A percentile compares a stretch with the other conserved stretches of the same genome.
Conservation (phyloP, 2,888 invertebrate genomes). For the Disparrhopalites patrizii region DNA sequence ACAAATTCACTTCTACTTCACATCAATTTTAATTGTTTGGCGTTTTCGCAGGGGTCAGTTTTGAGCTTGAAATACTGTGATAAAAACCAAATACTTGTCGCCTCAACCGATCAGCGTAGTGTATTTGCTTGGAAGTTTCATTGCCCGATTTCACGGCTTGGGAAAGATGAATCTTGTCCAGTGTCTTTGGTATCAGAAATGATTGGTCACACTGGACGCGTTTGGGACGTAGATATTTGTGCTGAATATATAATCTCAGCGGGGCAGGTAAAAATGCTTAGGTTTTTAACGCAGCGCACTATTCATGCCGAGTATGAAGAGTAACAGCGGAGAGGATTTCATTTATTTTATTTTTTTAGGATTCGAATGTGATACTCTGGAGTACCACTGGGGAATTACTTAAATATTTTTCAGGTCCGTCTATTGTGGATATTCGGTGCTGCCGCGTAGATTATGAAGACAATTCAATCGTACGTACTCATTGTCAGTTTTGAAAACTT, state of each 20-base stretch:
- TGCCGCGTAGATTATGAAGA: not conserved
- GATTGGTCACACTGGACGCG: slow-evolving; percentile 20
- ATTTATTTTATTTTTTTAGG: slow-evolving; percentile 4
- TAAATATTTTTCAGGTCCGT: slow-evolving; percentile 10
- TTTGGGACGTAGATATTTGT: slow-evolving; percentile 16
- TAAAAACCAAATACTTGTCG: slow-evolving; percentile 12
- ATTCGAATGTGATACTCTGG: slow-evolving; percentile 13
- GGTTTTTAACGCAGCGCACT: too few relatives aligned
- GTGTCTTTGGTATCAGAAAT: slow-evolving; percentile 10
- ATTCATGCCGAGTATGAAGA: too few relatives aligned
- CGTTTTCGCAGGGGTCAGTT: slow-evolving; percentile 20
- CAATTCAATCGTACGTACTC: slow-evolving; percentile 1
- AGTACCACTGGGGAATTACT: not conserved
- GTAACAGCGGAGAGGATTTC: too few relatives aligned
- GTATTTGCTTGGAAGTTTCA: slow-evolving; percentile 24
- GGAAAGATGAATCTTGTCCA: too few relatives aligned
- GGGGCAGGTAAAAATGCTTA: slow-evolving; percentile 18
- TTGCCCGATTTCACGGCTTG: too few relatives aligned
- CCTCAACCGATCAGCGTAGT: slow-evolving; percentile 21
- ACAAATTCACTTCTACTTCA: not conserved
- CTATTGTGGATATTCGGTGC: slow-evolving; percentile 11
- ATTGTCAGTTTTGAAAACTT: not conserved
- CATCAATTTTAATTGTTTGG: not conserved
- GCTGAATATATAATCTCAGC: slow-evolving; percentile 5
- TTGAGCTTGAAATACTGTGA: slow-evolving; percentile 2